These are phyloP conservation scores for Balearica regulorum DNA, from an alignment of 2,797 vertebrate genomes.

Conservation along the genomic window DNA sequence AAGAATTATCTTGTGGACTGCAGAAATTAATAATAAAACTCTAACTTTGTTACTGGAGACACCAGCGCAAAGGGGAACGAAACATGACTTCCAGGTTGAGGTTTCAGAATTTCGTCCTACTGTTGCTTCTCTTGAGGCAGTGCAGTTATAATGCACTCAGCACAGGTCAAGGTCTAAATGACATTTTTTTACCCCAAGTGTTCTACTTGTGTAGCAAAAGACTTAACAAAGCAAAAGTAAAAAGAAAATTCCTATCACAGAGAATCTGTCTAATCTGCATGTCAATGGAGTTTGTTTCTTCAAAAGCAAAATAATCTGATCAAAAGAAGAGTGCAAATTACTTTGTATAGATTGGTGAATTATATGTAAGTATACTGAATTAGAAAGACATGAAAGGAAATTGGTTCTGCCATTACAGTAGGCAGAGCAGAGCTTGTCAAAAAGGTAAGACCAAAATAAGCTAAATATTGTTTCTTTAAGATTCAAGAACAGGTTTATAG, in stretches of 20 bases:
- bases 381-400: background rate
- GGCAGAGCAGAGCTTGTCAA: background rate
- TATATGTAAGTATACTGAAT: background rate
- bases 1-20: background rate
- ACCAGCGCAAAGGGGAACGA: background rate
- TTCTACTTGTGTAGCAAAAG: background rate
- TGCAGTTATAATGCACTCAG: background rate
- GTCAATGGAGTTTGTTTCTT: background rate
- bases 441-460: background rate
- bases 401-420: background rate
- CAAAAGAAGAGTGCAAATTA: background rate
- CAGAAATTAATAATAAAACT: background rate
- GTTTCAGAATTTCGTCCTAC: background rate
- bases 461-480: slow-evolving; percentile 28
- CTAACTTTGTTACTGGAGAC: background rate
- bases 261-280: background rate
- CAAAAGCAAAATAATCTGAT: background rate
- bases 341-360: background rate
- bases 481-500: background rate
- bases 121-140: background rate
- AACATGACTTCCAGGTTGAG: background rate
- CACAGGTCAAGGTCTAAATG: background rate
- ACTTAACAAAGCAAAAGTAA: background rate
- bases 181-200: background rate
- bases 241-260: background rate